Evolutionary conservation across 64 coral and sea anemone genomes (phyloP).

Genomic region (Anthopleura sola): DNA sequence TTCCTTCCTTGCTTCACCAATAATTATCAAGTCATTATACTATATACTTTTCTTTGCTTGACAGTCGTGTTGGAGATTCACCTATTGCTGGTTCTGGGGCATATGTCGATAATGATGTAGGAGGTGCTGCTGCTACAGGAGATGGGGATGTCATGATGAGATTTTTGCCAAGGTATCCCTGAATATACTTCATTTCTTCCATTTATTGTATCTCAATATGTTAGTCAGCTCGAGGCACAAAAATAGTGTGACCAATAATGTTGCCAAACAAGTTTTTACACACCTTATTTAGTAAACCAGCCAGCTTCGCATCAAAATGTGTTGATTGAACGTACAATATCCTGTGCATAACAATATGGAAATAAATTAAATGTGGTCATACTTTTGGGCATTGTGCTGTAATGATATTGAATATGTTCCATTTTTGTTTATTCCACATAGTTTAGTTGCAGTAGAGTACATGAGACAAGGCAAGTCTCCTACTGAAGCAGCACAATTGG

Average conservation of each 20-base stretch:
- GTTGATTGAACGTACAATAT: no score
- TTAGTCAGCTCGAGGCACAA: no score
- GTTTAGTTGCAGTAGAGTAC: constrained; percentile 57
- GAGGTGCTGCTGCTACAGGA: constrained; percentile 92
- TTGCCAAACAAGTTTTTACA: no score
- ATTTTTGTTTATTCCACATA: neutral
- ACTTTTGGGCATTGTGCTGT: no score
- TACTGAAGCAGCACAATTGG: constrained; percentile 47
- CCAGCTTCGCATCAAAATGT: no score
- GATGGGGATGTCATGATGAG: constrained; percentile 99
- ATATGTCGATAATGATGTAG: constrained; percentile 95
- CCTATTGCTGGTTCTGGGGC: constrained; percentile 87
- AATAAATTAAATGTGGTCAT: no score
- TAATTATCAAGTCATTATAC: neutral
- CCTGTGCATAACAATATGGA: no score
- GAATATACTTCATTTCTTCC: neutral
- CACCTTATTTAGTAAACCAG: no score
- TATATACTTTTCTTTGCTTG: neutral
- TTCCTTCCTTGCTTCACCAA: no score
- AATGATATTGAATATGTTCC: neutral
- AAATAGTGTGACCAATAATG: no score
- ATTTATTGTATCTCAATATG: no score
- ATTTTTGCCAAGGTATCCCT: constrained; percentile 82
- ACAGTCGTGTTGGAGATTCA: constrained; percentile 89
- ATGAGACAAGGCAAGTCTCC: constrained; percentile 76